Conservation (phyloP, 2,888 invertebrate species). For the Morpho helenor region DNA sequence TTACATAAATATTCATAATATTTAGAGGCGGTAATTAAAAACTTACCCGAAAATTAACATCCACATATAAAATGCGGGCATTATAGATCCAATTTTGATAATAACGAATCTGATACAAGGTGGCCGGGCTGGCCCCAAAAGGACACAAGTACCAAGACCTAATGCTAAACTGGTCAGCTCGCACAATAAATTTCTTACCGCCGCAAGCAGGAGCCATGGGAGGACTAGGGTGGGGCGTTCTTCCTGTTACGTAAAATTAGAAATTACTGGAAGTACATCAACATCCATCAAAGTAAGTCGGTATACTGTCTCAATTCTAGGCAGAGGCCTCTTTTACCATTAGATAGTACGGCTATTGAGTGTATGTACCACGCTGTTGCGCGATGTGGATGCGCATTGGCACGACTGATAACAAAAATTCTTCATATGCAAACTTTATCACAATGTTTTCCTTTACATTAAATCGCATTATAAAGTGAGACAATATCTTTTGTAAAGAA, state of each 20-base stretch:
- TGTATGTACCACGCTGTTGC: no score
- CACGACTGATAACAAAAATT: no score
- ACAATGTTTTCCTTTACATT: no score
- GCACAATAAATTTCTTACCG: conserved; percentile 64
- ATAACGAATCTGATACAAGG: conserved; percentile 73
- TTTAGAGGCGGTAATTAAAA: no score
- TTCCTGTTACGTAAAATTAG: conserved; percentile 47
- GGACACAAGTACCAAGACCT: conserved; percentile 68
- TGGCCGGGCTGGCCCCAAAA: conserved; percentile 62
- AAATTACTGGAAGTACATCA: background rate
- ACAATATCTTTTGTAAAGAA: no score
- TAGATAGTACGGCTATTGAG: no score
- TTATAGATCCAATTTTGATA: conserved; percentile 59
- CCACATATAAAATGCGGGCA: conserved; percentile 75
- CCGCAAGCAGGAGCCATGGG: conserved; percentile 74
- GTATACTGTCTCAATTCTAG: no score
- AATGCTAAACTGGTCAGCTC: conserved; percentile 64
- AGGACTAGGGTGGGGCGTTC: conserved; percentile 70
- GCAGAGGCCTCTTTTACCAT: no score
- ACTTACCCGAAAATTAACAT: conserved; percentile 64
- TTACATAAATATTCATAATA: no score
- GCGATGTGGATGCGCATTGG: no score
- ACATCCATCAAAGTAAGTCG: no score
- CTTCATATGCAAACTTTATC: no score
- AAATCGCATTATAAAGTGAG: background rate